A percentile compares a stretch with the other conserved stretches of the same genome.
Evolutionary conservation across 2,888 invertebrate genomes (phyloP).

Genomic region (Scaptodrosophila latifasciaeformis): DNA sequence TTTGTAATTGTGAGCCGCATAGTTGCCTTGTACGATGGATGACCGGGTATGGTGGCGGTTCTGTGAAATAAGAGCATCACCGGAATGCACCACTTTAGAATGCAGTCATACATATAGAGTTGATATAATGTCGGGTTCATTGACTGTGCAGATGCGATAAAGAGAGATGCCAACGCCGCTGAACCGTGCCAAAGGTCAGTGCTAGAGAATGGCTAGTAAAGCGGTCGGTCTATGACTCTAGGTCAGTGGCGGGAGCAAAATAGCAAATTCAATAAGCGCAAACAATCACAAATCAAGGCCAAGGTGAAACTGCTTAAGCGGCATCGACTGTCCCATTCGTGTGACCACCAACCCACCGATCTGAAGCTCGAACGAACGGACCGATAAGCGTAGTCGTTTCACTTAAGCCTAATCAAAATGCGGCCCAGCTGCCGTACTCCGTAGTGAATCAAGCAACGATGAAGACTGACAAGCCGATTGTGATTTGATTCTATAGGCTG

Average conservation of each 20-base stretch:
- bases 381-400: slow-evolving; percentile 45
- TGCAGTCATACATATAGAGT: too few relatives aligned
- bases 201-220: too few relatives aligned
- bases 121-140: slow-evolving; percentile 61
- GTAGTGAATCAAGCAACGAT: slow-evolving; percentile 33
- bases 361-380: too few relatives aligned
- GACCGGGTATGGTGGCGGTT: slow-evolving; percentile 83
- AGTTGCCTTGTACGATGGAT: slow-evolving; percentile 88
- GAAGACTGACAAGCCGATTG: slow-evolving; percentile 54
- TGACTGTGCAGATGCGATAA: slow-evolving; percentile 46
- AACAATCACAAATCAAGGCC: slow-evolving; percentile 63
- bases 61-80: slow-evolving; percentile 49
- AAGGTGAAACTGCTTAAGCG: slow-evolving; percentile 50
- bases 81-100: too few relatives aligned
- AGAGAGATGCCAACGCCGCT: slow-evolving; percentile 20
- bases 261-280: slow-evolving; percentile 37
- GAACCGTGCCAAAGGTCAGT: slow-evolving; percentile 6
- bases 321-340: background rate
- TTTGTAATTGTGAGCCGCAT: slow-evolving; percentile 89
- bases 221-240: too few relatives aligned
- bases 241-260: slow-evolving; percentile 40
- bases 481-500: background rate
- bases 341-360: too few relatives aligned
- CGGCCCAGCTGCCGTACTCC: slow-evolving; percentile 32
- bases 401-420: slow-evolving; percentile 52